A percentile compares a stretch with the other conserved stretches of the same genome.
These are phyloP conservation scores for Apotomis turbidana DNA, from an alignment of 2,888 invertebrate genomes.

Conservation along the genomic window DNA sequence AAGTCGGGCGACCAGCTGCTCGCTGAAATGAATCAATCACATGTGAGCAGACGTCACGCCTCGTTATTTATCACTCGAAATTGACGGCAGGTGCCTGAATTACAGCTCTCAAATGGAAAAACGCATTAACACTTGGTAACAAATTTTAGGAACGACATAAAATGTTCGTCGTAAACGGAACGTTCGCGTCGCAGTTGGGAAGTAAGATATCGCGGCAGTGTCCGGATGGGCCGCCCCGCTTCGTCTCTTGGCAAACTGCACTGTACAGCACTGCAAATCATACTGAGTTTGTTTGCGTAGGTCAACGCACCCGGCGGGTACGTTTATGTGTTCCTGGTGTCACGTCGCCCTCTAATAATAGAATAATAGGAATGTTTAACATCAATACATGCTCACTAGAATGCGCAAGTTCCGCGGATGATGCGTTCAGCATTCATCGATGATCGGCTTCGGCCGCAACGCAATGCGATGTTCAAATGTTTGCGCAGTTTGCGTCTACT, in stretches of 20 bases:
- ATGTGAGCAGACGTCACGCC: constrained; percentile 59
- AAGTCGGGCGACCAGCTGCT: constrained; percentile 64
- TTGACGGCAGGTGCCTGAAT: constrained; percentile 62
- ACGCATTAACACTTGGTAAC: constrained; percentile 52
- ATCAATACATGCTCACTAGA: constrained; percentile 71
- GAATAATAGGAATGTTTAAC: constrained; percentile 76
- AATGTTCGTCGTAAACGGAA: constrained; percentile 46
- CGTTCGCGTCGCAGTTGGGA: constrained; percentile 59
- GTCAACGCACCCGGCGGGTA: constrained; percentile 76
- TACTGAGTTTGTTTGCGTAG: constrained; percentile 78
- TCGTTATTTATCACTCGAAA: constrained; percentile 70
- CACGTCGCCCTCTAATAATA: constrained; percentile 81
- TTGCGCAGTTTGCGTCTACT: constrained; percentile 54
- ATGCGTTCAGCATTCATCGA: constrained; percentile 62
- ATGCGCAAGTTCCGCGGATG: constrained; percentile 65
- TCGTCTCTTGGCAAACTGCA: constrained; percentile 80
- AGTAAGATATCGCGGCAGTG: constrained; percentile 68
- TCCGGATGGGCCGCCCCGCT: constrained; percentile 72
- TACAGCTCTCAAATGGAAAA: constrained; percentile 64
- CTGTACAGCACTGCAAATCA: constrained; percentile 79
- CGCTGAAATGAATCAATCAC: constrained; percentile 74
- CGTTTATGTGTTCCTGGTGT: constrained; percentile 82
- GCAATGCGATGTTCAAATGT: constrained; percentile 57
- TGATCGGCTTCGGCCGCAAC: constrained; percentile 56
- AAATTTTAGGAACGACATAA: constrained; percentile 56